Base-by-base conservation (phyloP, 2,113 vertebrate species). In the Pelvicachromis taeniatus region DNA sequence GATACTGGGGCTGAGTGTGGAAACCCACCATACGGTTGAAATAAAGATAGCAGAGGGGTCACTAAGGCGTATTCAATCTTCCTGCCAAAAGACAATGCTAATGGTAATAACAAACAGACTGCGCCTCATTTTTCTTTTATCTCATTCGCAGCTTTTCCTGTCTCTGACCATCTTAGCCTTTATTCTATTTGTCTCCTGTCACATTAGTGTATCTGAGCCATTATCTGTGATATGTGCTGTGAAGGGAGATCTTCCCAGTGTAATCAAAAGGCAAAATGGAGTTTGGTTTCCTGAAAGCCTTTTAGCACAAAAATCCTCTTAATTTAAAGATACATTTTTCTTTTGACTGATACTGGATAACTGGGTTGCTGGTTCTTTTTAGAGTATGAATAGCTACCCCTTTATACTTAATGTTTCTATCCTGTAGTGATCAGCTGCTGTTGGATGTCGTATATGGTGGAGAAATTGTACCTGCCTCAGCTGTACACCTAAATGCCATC, bases 51-150 rank as follows among this genome's bases (percentile, higher is more conserved):
- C 2, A 68, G 45, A 80, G 33, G 56, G 68, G 78, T 89, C 75
- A 38, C 90, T 85, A 85, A 81, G 91, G 84, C 50, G 58, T 58
- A 61, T 78, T 88, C 61, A 61, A 58, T 77, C 82, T 81, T 78
- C 16, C 80, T 70, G 84, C 83, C 89, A 90, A 85, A 82, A 88
- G 80, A 77, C 68, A 82, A 55, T 21, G 17, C 33, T 42, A 81
- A 81, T 59, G 29, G 48, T 70, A 54, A 84, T 75, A 59, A 87
- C 75, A 84, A 87, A 85, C 40, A 82, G 50, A 23, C 29, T 29
- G 48, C 33, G 31, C 45, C 29, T 54, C 11, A 5, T 54, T 77
- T 73, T 56, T 23, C 12, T 29, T 81, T 85, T 65, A 75, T 85
- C 82, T 81, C 23, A 82, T 26, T 52, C 85, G 29, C 73, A 14